Base-by-base conservation (phyloP, 2,888 invertebrate genomes). In the Ophonus ardosiacus region DNA sequence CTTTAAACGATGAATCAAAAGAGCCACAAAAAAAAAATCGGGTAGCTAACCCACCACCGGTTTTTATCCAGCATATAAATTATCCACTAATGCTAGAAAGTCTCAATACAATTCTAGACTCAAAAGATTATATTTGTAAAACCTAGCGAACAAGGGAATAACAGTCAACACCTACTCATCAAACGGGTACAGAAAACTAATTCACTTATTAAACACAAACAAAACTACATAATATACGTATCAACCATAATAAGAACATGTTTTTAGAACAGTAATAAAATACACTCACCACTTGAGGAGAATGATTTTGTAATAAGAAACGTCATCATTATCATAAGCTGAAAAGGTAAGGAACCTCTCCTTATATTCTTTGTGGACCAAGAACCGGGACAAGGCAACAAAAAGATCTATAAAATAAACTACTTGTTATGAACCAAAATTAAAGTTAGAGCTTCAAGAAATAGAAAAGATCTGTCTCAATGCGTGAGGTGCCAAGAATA, bases 321-420 rank as follows among this genome's bases (percentile, higher is more conserved):
- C 82, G 86, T 86, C 57, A 85, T 85, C 8, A 86, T 86, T 82
- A 86, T 81, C 21, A 86, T 51, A 78, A 85, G 85, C 57, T 79
- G 84, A 65, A 24, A 56, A 78, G 84, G 74, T 56, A 87, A 87
- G 68, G 85, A 85, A 18, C 86, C 86, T 10, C 24, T 86, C 57
- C 80, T 83, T 71, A 13, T 86, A 17, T 86, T 86, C 56, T 87
- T 86, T 71, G 85, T 87, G 3, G 86, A 86, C 56, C 78, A 86
- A 40, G 86, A 87, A 79, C 87, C 87, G 18, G 65, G 74, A 13
- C 18, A 78, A 18, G 86, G n/a, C 57, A 86, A 21, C 86, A 87
- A 57, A 17, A 57, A 57, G 2, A 57, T 57, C 3, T 87, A 85
- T 61, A 74, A 86, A 71, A 31, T 87, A 57, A n/a, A 83, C 71